phyloP scores from a whole-genome alignment of 2,888 invertebrate genomes.

The Oscheius sp. region DNA sequence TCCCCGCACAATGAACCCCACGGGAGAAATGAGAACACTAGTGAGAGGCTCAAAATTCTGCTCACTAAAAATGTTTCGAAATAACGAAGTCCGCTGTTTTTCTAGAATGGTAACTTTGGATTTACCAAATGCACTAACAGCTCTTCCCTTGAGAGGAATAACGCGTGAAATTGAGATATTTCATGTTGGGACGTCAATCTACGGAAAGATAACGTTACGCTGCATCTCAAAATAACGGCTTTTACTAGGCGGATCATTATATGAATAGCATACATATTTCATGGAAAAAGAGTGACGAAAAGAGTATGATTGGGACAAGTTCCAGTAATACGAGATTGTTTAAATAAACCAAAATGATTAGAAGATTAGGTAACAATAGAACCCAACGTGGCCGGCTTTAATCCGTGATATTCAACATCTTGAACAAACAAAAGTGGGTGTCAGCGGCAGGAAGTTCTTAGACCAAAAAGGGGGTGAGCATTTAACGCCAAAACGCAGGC shows the following conservation, averaged over 20 bases:
- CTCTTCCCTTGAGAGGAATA: not conserved
- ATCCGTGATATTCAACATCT: too few species aligned
- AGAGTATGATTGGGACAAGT: not conserved
- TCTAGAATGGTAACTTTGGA: too few species aligned
- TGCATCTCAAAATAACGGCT: too few species aligned
- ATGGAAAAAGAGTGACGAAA: conserved; percentile 6
- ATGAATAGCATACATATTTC: not conserved
- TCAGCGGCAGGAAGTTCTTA: conserved; percentile 24
- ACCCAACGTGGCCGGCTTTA: too few species aligned
- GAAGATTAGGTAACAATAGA: not conserved
- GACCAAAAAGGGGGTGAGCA: not conserved
- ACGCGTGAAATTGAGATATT: not conserved
- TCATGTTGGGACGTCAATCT: too few species aligned
- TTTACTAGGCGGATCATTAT: too few species aligned
- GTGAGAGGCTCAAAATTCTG: conserved; percentile 6
- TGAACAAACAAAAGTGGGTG: not conserved
- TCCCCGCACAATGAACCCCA: conserved; percentile 33
- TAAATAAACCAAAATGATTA: conserved; percentile 5
- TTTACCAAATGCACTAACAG: too few species aligned
- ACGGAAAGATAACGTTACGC: too few species aligned
- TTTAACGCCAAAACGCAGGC: conserved; percentile 18
- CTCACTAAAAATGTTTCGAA: conserved; percentile 11
- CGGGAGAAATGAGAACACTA: conserved; percentile 30
- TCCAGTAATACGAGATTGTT: not conserved
- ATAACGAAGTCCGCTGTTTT: not conserved